These are phyloP conservation scores for Myopa testacea DNA, from an alignment of 2,888 invertebrate genomes.

Conservation along the genomic window DNA sequence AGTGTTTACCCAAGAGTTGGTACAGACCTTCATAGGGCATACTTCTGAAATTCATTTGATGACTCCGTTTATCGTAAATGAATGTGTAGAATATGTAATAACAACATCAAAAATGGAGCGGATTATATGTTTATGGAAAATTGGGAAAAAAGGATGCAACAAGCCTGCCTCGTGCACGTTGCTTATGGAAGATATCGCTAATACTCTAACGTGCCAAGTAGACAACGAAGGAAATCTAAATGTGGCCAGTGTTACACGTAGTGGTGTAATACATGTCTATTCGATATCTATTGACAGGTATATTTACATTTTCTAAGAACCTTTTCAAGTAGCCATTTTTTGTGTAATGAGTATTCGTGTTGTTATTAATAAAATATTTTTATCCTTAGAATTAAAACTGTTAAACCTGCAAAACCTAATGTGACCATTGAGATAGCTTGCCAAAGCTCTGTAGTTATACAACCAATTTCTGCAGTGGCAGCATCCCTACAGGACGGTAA, in stretches of 20 bases:
- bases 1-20: constrained; percentile 71
- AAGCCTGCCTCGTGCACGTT: constrained; percentile 72
- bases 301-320: neutral
- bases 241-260: constrained; percentile 73
- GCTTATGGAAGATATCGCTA: constrained; percentile 78
- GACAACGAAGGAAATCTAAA: constrained; percentile 70
- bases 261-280: constrained; percentile 84
- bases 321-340: neutral
- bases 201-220: constrained; percentile 70
- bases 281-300: constrained; percentile 80
- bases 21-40: constrained; percentile 76
- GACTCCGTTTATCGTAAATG: constrained; percentile 56
- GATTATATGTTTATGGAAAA: constrained; percentile 65
- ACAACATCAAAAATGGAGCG: constrained; percentile 66
- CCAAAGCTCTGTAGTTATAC: constrained; percentile 70
- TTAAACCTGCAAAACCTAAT: constrained; percentile 76
- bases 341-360: neutral
- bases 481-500: constrained; percentile 63
- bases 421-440: constrained; percentile 74
- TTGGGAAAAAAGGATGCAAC: constrained; percentile 66
- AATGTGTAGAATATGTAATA: constrained; percentile 59
- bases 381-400: constrained; percentile 59
- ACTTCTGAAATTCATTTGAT: constrained; percentile 72
- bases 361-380: neutral
- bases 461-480: constrained; percentile 71